Evolutionary conservation across 2,797 vertebrate species (phyloP).

Genomic region (Eleutherodactylus coqui): DNA sequence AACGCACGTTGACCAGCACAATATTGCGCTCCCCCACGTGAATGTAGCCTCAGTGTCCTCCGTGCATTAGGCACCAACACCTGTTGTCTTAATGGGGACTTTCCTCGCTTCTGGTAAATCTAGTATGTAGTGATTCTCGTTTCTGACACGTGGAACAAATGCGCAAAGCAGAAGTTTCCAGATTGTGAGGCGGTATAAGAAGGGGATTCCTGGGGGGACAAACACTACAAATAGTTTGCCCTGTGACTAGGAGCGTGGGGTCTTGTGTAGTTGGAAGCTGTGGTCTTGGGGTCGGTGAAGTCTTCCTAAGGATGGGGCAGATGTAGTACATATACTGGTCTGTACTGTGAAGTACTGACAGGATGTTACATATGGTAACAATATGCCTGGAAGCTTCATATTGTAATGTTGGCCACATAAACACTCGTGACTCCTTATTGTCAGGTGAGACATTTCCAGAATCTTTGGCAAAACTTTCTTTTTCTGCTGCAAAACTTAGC

Average conservation of each 20-base stretch:
- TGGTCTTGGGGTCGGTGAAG: background rate
- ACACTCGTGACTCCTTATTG: background rate
- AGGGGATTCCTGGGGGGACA: background rate
- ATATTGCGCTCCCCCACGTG: no score
- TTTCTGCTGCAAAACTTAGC: background rate
- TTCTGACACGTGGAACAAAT: background rate
- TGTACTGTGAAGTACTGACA: background rate
- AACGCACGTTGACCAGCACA: no score
- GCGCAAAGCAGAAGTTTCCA: background rate
- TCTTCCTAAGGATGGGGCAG: background rate
- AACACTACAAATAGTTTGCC: background rate
- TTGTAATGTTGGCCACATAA: background rate
- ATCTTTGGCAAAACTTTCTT: background rate
- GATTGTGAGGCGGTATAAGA: background rate
- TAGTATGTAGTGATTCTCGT: background rate
- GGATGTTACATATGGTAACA: background rate
- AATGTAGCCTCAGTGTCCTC: no score
- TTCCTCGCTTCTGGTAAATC: slow-evolving; percentile 29
- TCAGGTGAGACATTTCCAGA: background rate
- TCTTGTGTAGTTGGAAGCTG: background rate
- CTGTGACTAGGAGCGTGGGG: background rate
- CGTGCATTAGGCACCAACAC: background rate
- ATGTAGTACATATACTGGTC: no score
- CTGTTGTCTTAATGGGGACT: slow-evolving; percentile 16
- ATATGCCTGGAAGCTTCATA: background rate